These are phyloP conservation scores for Enteromius thamalakanensis DNA, from an alignment of 2,797 vertebrate genomes.

Conservation along the genomic window DNA sequence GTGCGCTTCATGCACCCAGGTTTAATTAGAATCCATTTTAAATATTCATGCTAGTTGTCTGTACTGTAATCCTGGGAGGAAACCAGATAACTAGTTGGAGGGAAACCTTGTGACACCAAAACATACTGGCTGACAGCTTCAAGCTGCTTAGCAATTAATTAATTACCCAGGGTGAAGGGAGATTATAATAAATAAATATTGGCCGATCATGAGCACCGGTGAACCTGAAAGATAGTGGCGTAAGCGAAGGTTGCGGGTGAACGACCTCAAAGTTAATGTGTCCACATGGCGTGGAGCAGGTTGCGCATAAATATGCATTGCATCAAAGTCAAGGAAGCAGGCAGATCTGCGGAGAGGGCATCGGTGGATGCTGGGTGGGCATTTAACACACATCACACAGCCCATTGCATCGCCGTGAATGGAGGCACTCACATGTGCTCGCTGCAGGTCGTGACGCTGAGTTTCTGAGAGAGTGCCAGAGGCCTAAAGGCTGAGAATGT, in stretches of 20 bases:
- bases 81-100: constrained; percentile 63
- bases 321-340: constrained; percentile 49
- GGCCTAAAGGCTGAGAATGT: constrained; percentile 37
- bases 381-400: constrained; percentile 61
- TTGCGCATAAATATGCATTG: constrained; percentile 62
- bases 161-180: constrained; percentile 60
- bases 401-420: constrained; percentile 54
- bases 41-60: constrained; percentile 66
- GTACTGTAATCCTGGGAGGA: constrained; percentile 65
- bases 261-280: constrained; percentile 54
- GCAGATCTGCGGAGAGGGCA: constrained; percentile 43
- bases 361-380: constrained; percentile 29
- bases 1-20: constrained; percentile 59
- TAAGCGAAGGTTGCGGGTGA: constrained; percentile 48
- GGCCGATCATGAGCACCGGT: constrained; percentile 52
- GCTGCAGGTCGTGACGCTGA: not conserved
- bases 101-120: constrained; percentile 63
- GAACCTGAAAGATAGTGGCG: constrained; percentile 58
- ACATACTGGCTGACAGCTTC: constrained; percentile 67
- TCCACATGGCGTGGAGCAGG: constrained; percentile 49
- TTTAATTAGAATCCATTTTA: constrained; percentile 70
- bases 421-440: constrained; percentile 22
- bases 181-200: constrained; percentile 60
- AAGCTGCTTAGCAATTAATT: constrained; percentile 68
- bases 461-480: constrained; percentile 23